These are phyloP conservation scores for Eupithecia dodoneata DNA, from an alignment of 2,888 invertebrate genomes.

Conservation along the genomic window DNA sequence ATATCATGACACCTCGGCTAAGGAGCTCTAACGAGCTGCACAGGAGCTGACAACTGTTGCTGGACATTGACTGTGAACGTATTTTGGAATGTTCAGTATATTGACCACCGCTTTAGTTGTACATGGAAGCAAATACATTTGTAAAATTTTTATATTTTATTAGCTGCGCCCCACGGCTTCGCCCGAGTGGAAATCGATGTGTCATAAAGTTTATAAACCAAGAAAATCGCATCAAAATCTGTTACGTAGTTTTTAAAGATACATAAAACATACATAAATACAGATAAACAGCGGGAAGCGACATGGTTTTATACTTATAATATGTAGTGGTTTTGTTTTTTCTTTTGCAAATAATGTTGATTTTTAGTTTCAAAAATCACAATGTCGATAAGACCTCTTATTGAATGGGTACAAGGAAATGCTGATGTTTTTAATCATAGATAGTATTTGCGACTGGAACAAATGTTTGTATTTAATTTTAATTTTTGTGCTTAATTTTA, in stretches of 20 bases:
- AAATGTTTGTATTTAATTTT: not conserved
- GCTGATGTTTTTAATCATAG: not conserved
- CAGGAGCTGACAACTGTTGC: not conserved
- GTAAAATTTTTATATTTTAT: no score
- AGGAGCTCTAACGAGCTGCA: constrained; percentile 65
- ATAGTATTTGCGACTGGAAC: not conserved
- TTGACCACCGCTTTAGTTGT: not conserved
- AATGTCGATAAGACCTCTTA: not conserved
- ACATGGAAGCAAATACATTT: not conserved
- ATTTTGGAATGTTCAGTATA: not conserved
- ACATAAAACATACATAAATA: no score
- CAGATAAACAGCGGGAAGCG: no score
- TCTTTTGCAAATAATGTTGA: not conserved
- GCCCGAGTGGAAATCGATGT: no score
- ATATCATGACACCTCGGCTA: constrained; percentile 59
- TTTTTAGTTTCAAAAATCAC: not conserved
- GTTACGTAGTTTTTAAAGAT: no score
- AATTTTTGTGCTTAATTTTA: no score
- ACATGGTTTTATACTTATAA: no score
- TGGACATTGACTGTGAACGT: not conserved
- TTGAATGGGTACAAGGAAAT: not conserved
- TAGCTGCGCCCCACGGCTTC: no score
- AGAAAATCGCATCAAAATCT: no score
- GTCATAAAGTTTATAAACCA: no score
- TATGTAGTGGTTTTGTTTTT: no score